Conservation (phyloP, 2,888 invertebrate genomes). For the Thalpophila matura region DNA sequence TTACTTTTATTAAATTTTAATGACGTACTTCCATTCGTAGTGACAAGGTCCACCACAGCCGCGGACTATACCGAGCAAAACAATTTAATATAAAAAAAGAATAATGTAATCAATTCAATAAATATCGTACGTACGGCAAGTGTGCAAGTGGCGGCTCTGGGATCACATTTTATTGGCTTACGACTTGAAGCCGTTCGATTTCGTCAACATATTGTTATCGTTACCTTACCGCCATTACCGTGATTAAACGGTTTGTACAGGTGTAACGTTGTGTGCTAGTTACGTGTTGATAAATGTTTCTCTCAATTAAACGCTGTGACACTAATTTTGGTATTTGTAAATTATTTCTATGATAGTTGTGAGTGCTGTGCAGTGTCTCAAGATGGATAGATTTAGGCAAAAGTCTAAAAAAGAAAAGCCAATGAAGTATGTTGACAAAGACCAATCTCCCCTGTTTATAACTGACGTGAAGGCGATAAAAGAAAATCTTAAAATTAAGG, state of each 20-base stretch:
- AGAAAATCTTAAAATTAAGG: slow-evolving; percentile 85
- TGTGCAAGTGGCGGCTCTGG: slow-evolving; percentile 49
- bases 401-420: slow-evolving; percentile 80
- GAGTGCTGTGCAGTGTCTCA: slow-evolving; percentile 43
- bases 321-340: slow-evolving; percentile 52
- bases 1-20: slow-evolving; percentile 68
- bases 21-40: slow-evolving; percentile 60
- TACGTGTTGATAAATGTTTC: slow-evolving; percentile 71
- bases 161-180: slow-evolving; percentile 57
- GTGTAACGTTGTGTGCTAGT: slow-evolving; percentile 75
- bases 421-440: slow-evolving; percentile 73
- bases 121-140: slow-evolving; percentile 45
- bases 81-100: slow-evolving; percentile 48
- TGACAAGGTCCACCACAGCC: slow-evolving; percentile 34
- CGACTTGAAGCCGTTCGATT: slow-evolving; percentile 65
- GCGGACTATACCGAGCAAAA: slow-evolving; percentile 2
- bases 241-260: slow-evolving; percentile 82
- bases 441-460: slow-evolving; percentile 73
- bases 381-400: slow-evolving; percentile 81
- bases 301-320: slow-evolving; percentile 61
- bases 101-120: slow-evolving; percentile 53
- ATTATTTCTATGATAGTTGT: slow-evolving; percentile 40
- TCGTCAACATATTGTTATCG: slow-evolving; percentile 78
- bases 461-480: slow-evolving; percentile 82
- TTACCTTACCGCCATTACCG: slow-evolving; percentile 75